Conservation (phyloP, 2,113 vertebrate species). For the Tychaedon coryphoeus region DNA sequence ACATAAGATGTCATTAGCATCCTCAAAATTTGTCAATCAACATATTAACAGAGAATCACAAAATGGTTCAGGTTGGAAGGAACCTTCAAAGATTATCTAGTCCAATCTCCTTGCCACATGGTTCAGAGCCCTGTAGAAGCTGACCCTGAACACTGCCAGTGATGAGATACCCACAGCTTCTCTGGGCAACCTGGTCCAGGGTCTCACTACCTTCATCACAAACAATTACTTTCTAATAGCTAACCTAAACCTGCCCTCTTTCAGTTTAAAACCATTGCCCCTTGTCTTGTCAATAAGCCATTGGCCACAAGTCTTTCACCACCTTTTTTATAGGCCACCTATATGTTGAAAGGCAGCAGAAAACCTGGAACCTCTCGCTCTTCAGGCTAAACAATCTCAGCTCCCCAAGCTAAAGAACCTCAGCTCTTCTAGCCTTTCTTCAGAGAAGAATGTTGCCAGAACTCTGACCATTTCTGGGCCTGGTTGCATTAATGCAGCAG, state of each 20-base stretch:
- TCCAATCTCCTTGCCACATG: not conserved
- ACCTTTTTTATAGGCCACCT: rapidly evolving
- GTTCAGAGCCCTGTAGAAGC: not conserved
- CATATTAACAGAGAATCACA: not conserved
- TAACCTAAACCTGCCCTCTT: not conserved
- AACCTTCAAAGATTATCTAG: not conserved
- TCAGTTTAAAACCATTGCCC: not conserved
- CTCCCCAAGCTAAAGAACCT: not conserved
- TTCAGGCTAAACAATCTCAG: not conserved
- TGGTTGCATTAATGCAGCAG: not conserved
- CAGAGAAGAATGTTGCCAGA: not conserved
- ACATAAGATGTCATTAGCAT: not conserved
- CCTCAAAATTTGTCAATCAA: not conserved
- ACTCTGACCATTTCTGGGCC: not conserved
- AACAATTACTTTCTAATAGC: not conserved
- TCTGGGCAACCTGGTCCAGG: not conserved
- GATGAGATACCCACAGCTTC: not conserved
- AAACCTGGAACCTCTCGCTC: not conserved
- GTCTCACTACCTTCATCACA: not conserved
- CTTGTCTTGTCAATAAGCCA: not conserved
- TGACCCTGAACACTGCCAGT: not conserved
- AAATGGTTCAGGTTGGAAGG: not conserved
- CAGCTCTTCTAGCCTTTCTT: not conserved
- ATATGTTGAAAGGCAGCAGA: not conserved
- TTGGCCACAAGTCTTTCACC: not conserved